These are phyloP conservation scores for Caenorhabditis zanzibari DNA, from an alignment of 2,888 invertebrate species.

Conservation along the genomic window DNA sequence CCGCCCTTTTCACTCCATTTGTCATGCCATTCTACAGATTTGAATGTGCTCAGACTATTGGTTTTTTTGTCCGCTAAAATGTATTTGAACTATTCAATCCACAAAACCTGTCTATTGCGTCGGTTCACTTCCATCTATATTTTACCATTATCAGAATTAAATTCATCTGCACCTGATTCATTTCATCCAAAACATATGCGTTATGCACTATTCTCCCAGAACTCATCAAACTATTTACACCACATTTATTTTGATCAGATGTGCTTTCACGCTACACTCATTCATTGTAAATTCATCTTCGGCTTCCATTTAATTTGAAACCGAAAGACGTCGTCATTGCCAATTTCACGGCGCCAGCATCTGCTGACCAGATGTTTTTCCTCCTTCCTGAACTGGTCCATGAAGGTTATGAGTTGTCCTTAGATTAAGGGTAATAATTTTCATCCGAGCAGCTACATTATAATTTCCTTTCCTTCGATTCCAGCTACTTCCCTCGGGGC, in stretches of 20 bases:
- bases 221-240: background rate
- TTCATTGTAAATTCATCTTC: conserved; percentile 1
- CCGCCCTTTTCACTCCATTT: background rate
- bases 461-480: background rate
- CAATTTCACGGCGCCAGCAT: background rate
- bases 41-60: background rate
- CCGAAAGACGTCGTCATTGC: background rate
- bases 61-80: no score
- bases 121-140: no score
- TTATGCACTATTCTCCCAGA: no score
- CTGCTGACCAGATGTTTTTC: conserved; percentile 1
- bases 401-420: background rate
- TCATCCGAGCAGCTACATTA: background rate
- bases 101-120: no score
- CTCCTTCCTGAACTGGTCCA: background rate
- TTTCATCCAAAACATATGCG: background rate
- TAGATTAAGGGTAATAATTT: background rate
- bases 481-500: background rate
- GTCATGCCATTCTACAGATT: background rate
- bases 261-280: background rate
- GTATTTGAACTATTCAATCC: no score
- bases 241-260: conserved; percentile 13
- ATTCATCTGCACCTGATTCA: no score
- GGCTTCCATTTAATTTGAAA: background rate
- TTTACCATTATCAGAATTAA: no score